These are phyloP conservation scores for Zygothrica quintamaculata DNA, from an alignment of 2,888 invertebrate genomes.

Conservation along the genomic window DNA sequence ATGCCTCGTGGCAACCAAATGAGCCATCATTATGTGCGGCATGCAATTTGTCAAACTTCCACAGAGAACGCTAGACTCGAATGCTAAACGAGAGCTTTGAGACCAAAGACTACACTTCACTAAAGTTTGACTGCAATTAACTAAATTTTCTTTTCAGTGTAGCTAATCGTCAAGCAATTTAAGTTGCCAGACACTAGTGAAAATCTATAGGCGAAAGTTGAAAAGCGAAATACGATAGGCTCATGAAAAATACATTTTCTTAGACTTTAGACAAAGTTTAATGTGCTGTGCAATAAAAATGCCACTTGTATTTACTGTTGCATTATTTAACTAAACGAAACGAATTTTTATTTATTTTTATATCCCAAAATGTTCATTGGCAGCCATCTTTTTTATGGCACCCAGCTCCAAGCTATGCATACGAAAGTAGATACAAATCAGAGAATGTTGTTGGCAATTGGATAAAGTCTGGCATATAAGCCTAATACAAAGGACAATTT, in stretches of 20 bases:
- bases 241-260: conserved; percentile 5
- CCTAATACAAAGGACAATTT: conserved; percentile 6
- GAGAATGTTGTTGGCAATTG: conserved; percentile 25
- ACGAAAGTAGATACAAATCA: conserved; percentile 10
- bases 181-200: background rate
- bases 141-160: background rate
- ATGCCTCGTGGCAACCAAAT: conserved; percentile 22
- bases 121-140: conserved; percentile 36
- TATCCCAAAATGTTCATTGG: conserved; percentile 46
- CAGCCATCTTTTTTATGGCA: conserved; percentile 40
- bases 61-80: conserved; percentile 11
- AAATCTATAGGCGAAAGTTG: too few species aligned
- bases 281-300: conserved; percentile 21
- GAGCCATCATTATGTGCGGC: conserved; percentile 34
- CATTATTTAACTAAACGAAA: conserved; percentile 32
- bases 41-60: conserved; percentile 51
- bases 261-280: conserved; percentile 8
- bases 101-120: background rate
- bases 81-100: conserved; percentile 38
- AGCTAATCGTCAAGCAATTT: conserved; percentile 1
- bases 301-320: conserved; percentile 20
- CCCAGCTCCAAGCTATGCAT: conserved; percentile 33
- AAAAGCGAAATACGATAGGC: too few species aligned
- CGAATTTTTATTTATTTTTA: conserved; percentile 35
- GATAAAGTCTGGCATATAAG: conserved; percentile 29